phyloP scores from a whole-genome alignment of 2,888 invertebrate genomes.

The Ctenicera cuprea region DNA sequence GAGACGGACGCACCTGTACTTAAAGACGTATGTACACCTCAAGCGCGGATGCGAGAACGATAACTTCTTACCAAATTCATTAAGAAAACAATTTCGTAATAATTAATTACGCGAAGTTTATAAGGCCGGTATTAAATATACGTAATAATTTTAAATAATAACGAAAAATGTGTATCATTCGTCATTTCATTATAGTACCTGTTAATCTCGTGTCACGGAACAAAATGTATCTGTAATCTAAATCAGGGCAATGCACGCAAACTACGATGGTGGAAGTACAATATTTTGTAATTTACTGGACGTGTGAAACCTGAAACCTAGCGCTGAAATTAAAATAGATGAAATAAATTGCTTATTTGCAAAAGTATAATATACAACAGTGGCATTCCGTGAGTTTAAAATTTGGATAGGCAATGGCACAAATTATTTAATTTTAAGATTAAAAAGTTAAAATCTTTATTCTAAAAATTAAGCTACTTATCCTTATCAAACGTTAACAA shows the following conservation, averaged over 20 bases:
- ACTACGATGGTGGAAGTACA: neutral
- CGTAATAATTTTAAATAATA: slow-evolving; percentile 14
- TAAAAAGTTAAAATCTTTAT: too few relatives aligned
- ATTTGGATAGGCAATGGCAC: too few relatives aligned
- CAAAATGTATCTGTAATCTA: slow-evolving; percentile 24
- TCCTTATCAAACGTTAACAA: too few relatives aligned
- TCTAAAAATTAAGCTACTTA: too few relatives aligned
- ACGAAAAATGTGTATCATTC: slow-evolving; percentile 26
- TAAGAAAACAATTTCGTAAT: slow-evolving; percentile 41
- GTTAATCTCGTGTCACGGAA: slow-evolving; percentile 27
- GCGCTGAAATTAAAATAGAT: slow-evolving; percentile 7
- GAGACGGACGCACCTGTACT: slow-evolving; percentile 55
- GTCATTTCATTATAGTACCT: slow-evolving; percentile 26
- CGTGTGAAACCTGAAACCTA: slow-evolving; percentile 11
- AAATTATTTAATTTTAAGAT: too few relatives aligned
- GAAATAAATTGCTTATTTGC: neutral
- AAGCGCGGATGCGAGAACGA: slow-evolving; percentile 46
- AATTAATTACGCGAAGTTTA: slow-evolving; percentile 29
- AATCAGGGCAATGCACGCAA: slow-evolving; percentile 21
- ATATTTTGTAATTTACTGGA: slow-evolving; percentile 30
- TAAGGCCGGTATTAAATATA: neutral
- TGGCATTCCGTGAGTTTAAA: too few relatives aligned
- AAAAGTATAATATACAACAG: neutral
- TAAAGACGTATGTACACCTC: slow-evolving; percentile 51
- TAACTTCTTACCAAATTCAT: slow-evolving; percentile 46